These are phyloP conservation scores for Rhinophrynus dorsalis DNA, from an alignment of 2,797 vertebrate species.

Conservation along the genomic window DNA sequence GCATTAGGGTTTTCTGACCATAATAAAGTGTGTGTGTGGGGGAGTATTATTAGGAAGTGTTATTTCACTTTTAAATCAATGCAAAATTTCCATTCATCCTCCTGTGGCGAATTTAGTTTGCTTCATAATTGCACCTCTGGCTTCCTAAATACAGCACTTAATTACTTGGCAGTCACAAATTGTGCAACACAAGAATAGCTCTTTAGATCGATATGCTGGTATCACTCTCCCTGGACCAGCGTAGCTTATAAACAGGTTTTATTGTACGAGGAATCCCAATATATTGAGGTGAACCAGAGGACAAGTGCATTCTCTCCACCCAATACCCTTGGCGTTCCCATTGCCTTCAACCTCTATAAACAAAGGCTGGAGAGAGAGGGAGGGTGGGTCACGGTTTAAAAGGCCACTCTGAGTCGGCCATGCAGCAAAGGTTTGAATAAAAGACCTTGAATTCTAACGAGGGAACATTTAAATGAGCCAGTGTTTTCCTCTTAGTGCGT, in stretches of 20 bases:
- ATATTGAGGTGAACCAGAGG: constrained; percentile 45
- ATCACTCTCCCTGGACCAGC: too few species aligned
- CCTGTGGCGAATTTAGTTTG: too few species aligned
- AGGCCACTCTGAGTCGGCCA: background rate
- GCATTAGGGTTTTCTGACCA: too few species aligned
- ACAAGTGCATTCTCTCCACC: constrained; percentile 30
- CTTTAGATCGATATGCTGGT: background rate
- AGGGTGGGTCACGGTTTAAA: background rate
- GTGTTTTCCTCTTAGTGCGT: constrained; percentile 4
- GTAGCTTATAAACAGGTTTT: too few species aligned
- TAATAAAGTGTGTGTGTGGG: too few species aligned
- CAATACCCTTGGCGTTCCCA: background rate
- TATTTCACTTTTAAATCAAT: too few species aligned
- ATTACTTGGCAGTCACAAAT: background rate
- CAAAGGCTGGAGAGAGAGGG: background rate
- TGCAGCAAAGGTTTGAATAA: constrained; percentile 19
- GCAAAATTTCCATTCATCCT: too few species aligned
- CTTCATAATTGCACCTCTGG: too few species aligned
- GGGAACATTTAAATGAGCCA: constrained; percentile 39
- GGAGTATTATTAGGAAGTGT: too few species aligned
- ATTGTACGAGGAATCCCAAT: background rate
- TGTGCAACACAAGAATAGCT: background rate
- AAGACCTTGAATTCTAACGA: constrained; percentile 38
- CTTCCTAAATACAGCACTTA: background rate
- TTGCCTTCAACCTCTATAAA: background rate